These are phyloP conservation scores for Ophiodon elongatus DNA, from an alignment of 2,113 vertebrate species.

Conservation along the genomic window DNA sequence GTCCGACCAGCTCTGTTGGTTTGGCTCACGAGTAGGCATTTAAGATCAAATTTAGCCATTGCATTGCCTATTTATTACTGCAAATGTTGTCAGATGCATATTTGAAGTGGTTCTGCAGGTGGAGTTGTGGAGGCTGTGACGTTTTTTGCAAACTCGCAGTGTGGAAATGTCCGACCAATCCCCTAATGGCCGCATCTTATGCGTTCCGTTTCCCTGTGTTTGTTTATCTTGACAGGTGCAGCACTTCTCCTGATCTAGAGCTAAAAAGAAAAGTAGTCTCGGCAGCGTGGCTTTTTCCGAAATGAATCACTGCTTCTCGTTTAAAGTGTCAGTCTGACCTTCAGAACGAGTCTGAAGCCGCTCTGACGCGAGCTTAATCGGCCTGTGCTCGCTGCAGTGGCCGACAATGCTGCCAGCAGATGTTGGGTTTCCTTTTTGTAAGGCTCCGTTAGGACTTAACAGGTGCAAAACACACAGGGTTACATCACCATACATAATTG, in stretches of 20 bases:
- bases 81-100: not conserved
- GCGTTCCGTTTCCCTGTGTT: not conserved
- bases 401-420: constrained; percentile 55
- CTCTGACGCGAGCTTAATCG: constrained; percentile 20
- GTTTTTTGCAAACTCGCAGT: not conserved
- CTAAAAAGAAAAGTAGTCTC: not conserved
- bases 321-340: constrained; percentile 5
- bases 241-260: not conserved
- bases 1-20: not conserved
- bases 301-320: not conserved
- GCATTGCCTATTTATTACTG: not conserved
- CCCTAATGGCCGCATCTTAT: too few relatives aligned
- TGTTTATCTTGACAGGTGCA: not conserved
- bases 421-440: constrained; percentile 62
- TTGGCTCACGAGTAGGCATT: not conserved
- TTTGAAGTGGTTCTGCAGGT: not conserved
- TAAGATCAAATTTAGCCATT: not conserved
- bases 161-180: not conserved
- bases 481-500: constrained; percentile 62
- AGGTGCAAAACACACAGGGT: constrained; percentile 64
- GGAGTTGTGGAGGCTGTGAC: not conserved
- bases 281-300: not conserved
- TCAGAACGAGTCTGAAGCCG: constrained; percentile 23
- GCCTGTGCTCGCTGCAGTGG: constrained; percentile 9
- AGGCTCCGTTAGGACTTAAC: constrained; percentile 57